Conservation (phyloP, 2,113 vertebrate species). For the Sclerurus mexicanus region DNA sequence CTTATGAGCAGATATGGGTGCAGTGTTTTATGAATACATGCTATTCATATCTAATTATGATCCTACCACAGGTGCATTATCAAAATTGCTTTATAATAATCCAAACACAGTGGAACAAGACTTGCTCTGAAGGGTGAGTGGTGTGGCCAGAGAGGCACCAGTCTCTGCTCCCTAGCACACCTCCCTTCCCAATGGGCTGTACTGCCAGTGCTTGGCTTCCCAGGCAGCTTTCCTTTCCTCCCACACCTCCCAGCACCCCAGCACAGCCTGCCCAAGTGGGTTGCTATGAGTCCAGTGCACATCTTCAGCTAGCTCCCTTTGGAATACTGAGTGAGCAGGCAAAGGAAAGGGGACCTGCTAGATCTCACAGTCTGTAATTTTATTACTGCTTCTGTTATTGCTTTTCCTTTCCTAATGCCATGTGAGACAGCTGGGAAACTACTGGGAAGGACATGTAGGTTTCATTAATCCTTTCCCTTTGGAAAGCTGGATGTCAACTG, state of each 20-base stretch:
- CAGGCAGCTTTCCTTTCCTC: background rate
- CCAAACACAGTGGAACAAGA: background rate
- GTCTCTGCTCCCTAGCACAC: background rate
- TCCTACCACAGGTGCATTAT: background rate
- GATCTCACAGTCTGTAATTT: background rate
- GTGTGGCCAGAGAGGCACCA: too few relatives aligned
- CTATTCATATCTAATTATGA: background rate
- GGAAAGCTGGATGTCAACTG: background rate
- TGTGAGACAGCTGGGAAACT: background rate
- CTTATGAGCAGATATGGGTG: background rate
- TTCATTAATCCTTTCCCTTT: background rate
- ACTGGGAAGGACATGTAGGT: background rate
- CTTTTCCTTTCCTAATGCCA: background rate
- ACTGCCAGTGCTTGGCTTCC: fast-evolving
- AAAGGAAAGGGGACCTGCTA: background rate
- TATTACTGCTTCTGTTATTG: background rate
- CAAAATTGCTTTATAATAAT: background rate
- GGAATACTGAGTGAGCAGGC: background rate
- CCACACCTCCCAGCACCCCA: fast-evolving
- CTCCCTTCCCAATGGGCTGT: background rate
- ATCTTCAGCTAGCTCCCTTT: background rate
- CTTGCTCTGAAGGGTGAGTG: background rate
- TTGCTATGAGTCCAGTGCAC: background rate
- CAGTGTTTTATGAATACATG: background rate
- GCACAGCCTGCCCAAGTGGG: background rate